A percentile compares a stretch with the other conserved stretches of the same genome.
phyloP scores from a whole-genome alignment of 2,797 vertebrate genomes.

The Hipposideros larvatus region DNA sequence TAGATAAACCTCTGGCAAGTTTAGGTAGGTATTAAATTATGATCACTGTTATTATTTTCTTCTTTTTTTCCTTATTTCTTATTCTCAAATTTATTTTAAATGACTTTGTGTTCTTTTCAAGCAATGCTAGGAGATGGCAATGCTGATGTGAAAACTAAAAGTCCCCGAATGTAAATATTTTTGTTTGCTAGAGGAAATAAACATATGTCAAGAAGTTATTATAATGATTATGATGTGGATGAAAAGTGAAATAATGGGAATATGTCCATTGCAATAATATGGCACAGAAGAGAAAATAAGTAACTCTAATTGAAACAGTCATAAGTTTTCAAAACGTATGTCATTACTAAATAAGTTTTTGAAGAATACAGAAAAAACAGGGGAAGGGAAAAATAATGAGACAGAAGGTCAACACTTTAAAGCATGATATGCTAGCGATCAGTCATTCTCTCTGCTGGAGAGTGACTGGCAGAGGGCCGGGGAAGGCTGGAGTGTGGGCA shows the following conservation, averaged over 20 bases:
- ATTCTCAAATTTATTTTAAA: not conserved
- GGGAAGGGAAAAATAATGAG: not conserved
- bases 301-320: not conserved
- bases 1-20: not conserved
- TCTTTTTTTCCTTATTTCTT: not conserved
- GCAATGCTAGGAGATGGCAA: not conserved
- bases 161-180: not conserved
- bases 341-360: not conserved
- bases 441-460: not conserved
- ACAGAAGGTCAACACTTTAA: fast-evolving
- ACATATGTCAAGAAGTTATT: not conserved
- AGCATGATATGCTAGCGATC: fast-evolving
- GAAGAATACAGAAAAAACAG: not conserved
- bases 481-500: fast-evolving
- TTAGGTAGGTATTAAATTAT: not conserved
- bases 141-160: not conserved
- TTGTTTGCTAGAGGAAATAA: not conserved
- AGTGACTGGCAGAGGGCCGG: no score
- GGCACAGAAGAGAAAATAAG: not conserved
- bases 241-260: not conserved
- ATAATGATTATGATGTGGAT: not conserved
- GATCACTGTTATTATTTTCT: not conserved
- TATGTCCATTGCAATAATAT: not conserved
- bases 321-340: not conserved
- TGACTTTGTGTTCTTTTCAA: not conserved